Conservation (phyloP, 2,888 invertebrate genomes). For the Dorcus parallelipipedus region DNA sequence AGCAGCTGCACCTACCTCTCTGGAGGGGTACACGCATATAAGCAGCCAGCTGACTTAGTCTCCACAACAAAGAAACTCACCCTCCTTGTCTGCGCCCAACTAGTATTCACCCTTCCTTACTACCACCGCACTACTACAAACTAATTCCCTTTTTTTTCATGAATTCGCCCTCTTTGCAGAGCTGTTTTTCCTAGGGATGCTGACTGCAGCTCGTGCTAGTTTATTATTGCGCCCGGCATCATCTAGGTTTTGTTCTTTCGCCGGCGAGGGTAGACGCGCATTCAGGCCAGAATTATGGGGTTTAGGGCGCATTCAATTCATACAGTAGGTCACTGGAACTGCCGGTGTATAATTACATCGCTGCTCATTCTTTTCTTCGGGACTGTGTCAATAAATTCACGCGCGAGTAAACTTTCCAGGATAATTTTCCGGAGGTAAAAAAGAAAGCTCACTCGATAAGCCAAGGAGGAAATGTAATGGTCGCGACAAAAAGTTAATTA, state of each 20-base stretch:
- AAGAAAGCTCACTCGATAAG: too few relatives aligned
- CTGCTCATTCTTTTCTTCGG: too few relatives aligned
- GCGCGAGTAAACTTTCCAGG: too few relatives aligned
- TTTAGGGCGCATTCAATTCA: slow-evolving; percentile 12
- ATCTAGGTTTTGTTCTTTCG: slow-evolving; percentile 15
- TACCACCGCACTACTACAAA: slow-evolving; percentile 16
- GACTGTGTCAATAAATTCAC: too few relatives aligned
- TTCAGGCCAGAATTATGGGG: slow-evolving; percentile 7
- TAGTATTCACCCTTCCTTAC: slow-evolving; percentile 34
- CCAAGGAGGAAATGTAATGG: too few relatives aligned
- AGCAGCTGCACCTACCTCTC: slow-evolving; percentile 36
- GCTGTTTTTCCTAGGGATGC: slow-evolving; percentile 14
- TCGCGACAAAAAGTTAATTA: too few relatives aligned
- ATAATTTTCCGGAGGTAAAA: too few relatives aligned
- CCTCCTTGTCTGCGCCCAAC: slow-evolving; percentile 37
- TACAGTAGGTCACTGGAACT: slow-evolving; percentile 22
- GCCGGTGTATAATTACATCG: neutral
- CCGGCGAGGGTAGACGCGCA: slow-evolving; percentile 2
- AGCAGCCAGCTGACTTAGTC: slow-evolving; percentile 50
- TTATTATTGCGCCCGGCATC: slow-evolving; percentile 12
- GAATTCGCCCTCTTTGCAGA: slow-evolving; percentile 20
- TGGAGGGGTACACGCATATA: slow-evolving; percentile 24
- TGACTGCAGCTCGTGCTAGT: slow-evolving; percentile 16
- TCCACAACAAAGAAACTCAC: slow-evolving; percentile 47
- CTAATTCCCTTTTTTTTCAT: slow-evolving; percentile 28